Percentiles rank a stretch among this genome's conserved stretches.
Conservation (phyloP, 2,113 vertebrate genomes). For the Salvator merianae region DNA sequence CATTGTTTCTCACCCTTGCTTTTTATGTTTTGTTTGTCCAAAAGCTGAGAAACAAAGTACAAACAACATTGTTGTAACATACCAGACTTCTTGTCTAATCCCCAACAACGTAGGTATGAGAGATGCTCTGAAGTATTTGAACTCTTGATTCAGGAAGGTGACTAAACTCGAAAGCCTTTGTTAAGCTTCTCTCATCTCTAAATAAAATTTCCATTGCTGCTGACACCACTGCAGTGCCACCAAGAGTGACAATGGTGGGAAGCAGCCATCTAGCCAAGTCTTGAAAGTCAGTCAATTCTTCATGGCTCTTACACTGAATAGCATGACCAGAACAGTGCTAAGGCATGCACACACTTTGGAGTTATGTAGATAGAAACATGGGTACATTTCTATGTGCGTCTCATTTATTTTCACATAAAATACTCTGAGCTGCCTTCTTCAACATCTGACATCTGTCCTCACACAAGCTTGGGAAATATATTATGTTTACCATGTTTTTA, state of each 20-base stretch:
- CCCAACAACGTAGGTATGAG: slow-evolving; percentile 47
- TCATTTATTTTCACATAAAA: not conserved
- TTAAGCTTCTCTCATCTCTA: slow-evolving; percentile 31
- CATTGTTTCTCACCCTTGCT: slow-evolving; percentile 37
- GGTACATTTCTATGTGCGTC: not conserved
- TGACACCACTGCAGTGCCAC: slow-evolving; percentile 43
- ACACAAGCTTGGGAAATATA: not conserved
- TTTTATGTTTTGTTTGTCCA: slow-evolving; percentile 49
- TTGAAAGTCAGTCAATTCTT: not conserved
- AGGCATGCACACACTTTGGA: not conserved
- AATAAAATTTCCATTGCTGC: slow-evolving; percentile 37
- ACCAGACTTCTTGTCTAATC: slow-evolving; percentile 57
- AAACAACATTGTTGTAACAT: slow-evolving; percentile 41
- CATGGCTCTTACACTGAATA: not conserved
- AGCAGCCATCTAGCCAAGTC: slow-evolving; percentile 22
- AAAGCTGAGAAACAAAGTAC: slow-evolving; percentile 50
- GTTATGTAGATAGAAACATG: not conserved
- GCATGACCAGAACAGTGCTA: not conserved
- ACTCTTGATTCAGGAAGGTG: slow-evolving; percentile 64
- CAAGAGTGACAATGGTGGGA: slow-evolving; percentile 30
- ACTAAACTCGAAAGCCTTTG: slow-evolving; percentile 60
- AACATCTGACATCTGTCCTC: not conserved
- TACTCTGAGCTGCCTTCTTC: not conserved
- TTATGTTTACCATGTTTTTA: not conserved
- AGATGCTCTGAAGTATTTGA: slow-evolving; percentile 58